Base-by-base conservation (phyloP, 2,888 invertebrate species). In the Limnephilus lunatus region DNA sequence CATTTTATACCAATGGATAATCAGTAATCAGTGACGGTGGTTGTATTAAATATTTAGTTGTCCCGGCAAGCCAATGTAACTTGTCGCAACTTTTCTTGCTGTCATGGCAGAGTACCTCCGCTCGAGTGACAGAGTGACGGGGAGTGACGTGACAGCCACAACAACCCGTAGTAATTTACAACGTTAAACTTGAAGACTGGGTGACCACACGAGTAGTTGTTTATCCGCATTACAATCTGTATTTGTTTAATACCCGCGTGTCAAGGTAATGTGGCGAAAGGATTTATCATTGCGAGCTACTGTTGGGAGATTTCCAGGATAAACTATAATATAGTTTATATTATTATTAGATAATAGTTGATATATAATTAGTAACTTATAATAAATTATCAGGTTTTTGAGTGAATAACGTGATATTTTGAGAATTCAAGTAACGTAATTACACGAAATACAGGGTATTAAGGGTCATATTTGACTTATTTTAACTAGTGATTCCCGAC, bases 81-180 rank as follows among this genome's bases (percentile, higher is more conserved):
- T 48, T 48, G 48, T 48, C 32, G 83, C 83, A 83, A 83, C n/a
- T 83, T 83, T 83, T 35, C 83, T 83, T 83, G 32, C 35, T 83
- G 32, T 83, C 32, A 4, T 14, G 15, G 25, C 11, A 39, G 25
- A 83, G 83, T 35, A 35, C 32, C 83, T 5, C 25, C 25, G 25
- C 9, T 4, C 25, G 68, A 25, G 68, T 68, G 68, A 68, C 68
- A 68, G 68, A 68, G 68, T 68, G 68, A 68, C 68, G 25, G 68
- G 35, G 83, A 83, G 83, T 32, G 83, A 83, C 35, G 83, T 83
- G 83, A 83, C 83, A 83, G 83, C 39, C 83, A 35, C 83, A 83
- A 25, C 83, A 31, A 12, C 32, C 25, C 83, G 83, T 39, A 25
- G 68, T 68, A 68, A 68, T 68, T 68, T 68, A 68, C 68, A 68